Evolutionary conservation across 2,797 vertebrate genomes (phyloP), one percentile per base, ranked within the genome.

Genomic region (Phataginus tetradactyla): DNA sequence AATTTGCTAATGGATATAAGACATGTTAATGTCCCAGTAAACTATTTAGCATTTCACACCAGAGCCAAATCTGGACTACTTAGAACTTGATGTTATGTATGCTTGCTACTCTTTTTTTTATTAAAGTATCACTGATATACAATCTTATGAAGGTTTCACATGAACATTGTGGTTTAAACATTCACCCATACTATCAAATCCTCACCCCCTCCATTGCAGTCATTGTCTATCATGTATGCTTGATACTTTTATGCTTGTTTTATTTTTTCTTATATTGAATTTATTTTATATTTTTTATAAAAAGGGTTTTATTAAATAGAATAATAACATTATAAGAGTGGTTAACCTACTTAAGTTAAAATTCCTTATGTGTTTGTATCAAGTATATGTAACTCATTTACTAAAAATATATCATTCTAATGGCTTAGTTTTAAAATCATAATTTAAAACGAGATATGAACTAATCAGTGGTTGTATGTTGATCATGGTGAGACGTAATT

Each of bases 401-500:
- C 45, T 79, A 55, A 79, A 17, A 84, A 21, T 45, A 34, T 61
- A 66, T 55, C 39, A 37, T 29, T 39, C 49, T 68, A 80, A 42
- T 78, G 37, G 21, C 51, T 92, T 90, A 32, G 21, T 63, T 94
- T 81, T 86, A 92, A 90, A 94, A 86, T 63, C 51, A n/a, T 7
- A 87, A 39, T 84, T 91, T 90, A 18, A 80, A 81, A 68, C 68
- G 32, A 66, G 2, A 29, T 80, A 39, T 74, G 84, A 96, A 34
- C 74, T 95, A 96, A 96, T 97, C 96, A 96, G 92, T 81, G 97
- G 51, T 93, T 93, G n/a, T 59, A 90, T 90, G 32, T 95, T 97
- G 94, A 39, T 83, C 57, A 94, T 85, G 83, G 86, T 94, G 95
- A 94, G 74, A 78, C 86, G 15, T 42, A 39, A 34, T 97, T 96